These are phyloP conservation scores for Megaustenia siamemsis DNA, from an alignment of 2,888 invertebrate genomes.

Conservation along the genomic window DNA sequence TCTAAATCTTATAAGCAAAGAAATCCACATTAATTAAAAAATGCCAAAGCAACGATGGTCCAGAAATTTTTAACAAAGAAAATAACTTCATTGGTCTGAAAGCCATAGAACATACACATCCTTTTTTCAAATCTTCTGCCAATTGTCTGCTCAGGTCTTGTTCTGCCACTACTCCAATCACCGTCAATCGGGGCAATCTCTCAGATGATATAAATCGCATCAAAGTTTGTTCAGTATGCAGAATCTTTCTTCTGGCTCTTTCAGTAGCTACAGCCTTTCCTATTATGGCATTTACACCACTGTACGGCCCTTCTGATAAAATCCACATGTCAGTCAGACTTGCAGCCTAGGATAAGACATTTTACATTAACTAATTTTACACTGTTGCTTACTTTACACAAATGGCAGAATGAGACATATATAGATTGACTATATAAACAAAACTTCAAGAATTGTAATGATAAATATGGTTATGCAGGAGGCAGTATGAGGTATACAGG, in stretches of 20 bases:
- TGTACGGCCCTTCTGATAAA: conserved; percentile 76
- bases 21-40: too few relatives aligned
- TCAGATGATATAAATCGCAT: conserved; percentile 44
- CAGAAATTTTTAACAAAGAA: too few relatives aligned
- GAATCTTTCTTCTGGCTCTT: conserved; percentile 66
- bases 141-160: neutral
- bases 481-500: too few relatives aligned
- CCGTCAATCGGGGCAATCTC: conserved; percentile 65
- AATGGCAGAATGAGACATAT: too few relatives aligned
- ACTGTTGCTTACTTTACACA: neutral
- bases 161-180: conserved; percentile 73
- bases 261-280: conserved; percentile 78
- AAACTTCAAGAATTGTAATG: too few relatives aligned
- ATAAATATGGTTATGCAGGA: too few relatives aligned
- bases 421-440: too few relatives aligned
- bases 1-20: too few relatives aligned
- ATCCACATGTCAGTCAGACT: conserved; percentile 79
- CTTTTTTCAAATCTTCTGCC: neutral
- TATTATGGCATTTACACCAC: conserved; percentile 75
- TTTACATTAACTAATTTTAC: neutral
- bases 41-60: too few relatives aligned
- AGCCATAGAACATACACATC: neutral
- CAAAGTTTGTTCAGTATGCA: conserved; percentile 47
- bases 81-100: too few relatives aligned
- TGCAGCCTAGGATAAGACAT: conserved; percentile 70